Evolutionary conservation across 1,140 invertebrate species (phyloP), one percentile per base, ranked within the genome.

Genomic region (Calephelis virginiensis): DNA sequence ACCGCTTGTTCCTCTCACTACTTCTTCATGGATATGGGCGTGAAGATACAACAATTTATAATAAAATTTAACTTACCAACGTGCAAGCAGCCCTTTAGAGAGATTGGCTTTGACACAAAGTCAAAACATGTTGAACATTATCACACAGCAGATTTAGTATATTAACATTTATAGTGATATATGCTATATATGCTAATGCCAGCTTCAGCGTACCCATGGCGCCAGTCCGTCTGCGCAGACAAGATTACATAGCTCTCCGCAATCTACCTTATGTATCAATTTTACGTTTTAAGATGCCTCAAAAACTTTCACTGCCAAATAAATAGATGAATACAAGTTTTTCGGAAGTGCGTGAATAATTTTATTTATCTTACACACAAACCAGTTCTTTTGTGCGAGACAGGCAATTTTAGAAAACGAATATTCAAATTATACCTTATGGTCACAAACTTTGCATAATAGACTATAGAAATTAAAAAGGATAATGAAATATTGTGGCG

Each of bases 241-340:
- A 37, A 63, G 71, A 82, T 85, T 83, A 74, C 85, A 86, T 85
- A 83, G 79, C 73, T 59, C 69, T 45, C 65, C 67, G 72, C 63
- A 43, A 69, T 66, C 68, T 43, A 46, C 63, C 59, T 66, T 68
- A 61, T 67, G 66, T 81, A 81, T 82, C 76, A 79, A 81, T 76
- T 69, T 77, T 78, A 75, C 76, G 81, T 83, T 72, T 82, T 81
- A 82, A 81, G 85, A 85, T 80, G 75, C 74, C 75, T 75, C 68
- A 75, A 75, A 81, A 86, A 86, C 86, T 89, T 89, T 89, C 86
- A 85, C 85, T 82, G 71, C 69, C 73, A 76, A 83, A 80, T 84
- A 81, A 75, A 70, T 70, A 76, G 72, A 76, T 74, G 49, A 69
- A 68, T 82, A 81, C 77, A 77, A 76, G 74, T 79, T 86, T 82